Evolutionary conservation across 2,888 invertebrate species (phyloP).

Genomic region (Nephrocerus scutellatus): DNA sequence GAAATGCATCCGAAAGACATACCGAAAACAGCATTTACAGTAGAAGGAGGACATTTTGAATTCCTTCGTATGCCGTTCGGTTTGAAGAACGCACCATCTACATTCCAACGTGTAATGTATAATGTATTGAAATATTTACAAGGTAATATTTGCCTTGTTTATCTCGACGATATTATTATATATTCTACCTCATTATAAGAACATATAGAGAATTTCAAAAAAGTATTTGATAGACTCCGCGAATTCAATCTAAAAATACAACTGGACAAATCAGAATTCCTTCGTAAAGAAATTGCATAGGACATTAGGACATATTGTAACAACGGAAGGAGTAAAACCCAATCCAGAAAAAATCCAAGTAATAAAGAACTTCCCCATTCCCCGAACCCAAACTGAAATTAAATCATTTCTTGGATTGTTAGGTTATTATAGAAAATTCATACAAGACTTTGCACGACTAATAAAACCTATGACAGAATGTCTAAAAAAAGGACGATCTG

Average conservation of each 20-base stretch:
- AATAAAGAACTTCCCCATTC: too few species aligned
- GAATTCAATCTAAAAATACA: slow-evolving; percentile 8
- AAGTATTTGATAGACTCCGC: slow-evolving; percentile 22
- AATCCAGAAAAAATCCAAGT: too few species aligned
- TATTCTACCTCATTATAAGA: slow-evolving; percentile 13
- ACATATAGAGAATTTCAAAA: slow-evolving; percentile 19
- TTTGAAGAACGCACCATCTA: slow-evolving; percentile 18
- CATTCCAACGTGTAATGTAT: slow-evolving; percentile 21
- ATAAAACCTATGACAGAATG: too few species aligned
- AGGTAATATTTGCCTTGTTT: slow-evolving; percentile 22
- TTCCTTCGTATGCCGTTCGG: slow-evolving; percentile 23
- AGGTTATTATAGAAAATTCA: too few species aligned
- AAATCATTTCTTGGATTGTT: too few species aligned
- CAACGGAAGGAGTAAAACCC: too few species aligned
- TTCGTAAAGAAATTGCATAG: too few species aligned
- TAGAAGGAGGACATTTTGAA: slow-evolving; percentile 20
- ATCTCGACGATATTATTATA: slow-evolving; percentile 17
- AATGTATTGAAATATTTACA: slow-evolving; percentile 25
- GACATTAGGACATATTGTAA: too few species aligned
- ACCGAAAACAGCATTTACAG: slow-evolving; percentile 23
- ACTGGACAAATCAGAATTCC: too few species aligned
- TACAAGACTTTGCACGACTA: too few species aligned
- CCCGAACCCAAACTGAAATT: too few species aligned
- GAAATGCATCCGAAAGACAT: slow-evolving; percentile 23
- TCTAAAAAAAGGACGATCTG: too few species aligned